Conservation (phyloP, 2,888 invertebrate genomes). For the Disparrhopalites patrizii region DNA sequence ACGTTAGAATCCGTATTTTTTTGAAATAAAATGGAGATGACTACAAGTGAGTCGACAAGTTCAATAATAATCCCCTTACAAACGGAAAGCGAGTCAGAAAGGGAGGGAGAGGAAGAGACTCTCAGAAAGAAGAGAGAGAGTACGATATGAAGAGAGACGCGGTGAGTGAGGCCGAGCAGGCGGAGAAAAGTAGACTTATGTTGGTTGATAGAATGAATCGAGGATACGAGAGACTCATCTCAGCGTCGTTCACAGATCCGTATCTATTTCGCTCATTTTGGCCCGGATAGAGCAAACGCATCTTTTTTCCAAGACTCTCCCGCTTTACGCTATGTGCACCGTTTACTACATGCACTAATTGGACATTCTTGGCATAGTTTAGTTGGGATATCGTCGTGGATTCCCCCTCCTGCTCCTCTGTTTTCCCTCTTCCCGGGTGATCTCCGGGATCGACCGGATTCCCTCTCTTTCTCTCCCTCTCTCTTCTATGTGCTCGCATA, state of each 20-base stretch:
- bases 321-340: conserved; percentile 52
- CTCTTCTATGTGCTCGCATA: neutral
- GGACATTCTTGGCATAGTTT: conserved; percentile 96
- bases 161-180: conserved; percentile 17
- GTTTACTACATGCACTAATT: conserved; percentile 76
- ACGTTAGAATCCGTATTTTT: neutral
- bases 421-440: conserved; percentile 41
- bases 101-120: conserved; percentile 25
- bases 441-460: conserved; percentile 47
- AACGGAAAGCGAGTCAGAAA: conserved; percentile 18
- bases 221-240: conserved; percentile 51
- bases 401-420: conserved; percentile 41
- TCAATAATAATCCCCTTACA: conserved; percentile 43
- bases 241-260: conserved; percentile 34
- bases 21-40: conserved; percentile 32
- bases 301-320: conserved; percentile 43
- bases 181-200: conserved; percentile 19
- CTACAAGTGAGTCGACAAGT: conserved; percentile 39
- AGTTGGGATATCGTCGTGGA: conserved; percentile 45
- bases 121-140: conserved; percentile 17
- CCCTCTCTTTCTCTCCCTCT: conserved; percentile 35
- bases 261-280: conserved; percentile 40
- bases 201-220: conserved; percentile 20
- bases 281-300: conserved; percentile 32
- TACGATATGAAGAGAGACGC: conserved; percentile 30